Conservation (phyloP, 2,888 invertebrate genomes). For the Ligdia adustata region DNA sequence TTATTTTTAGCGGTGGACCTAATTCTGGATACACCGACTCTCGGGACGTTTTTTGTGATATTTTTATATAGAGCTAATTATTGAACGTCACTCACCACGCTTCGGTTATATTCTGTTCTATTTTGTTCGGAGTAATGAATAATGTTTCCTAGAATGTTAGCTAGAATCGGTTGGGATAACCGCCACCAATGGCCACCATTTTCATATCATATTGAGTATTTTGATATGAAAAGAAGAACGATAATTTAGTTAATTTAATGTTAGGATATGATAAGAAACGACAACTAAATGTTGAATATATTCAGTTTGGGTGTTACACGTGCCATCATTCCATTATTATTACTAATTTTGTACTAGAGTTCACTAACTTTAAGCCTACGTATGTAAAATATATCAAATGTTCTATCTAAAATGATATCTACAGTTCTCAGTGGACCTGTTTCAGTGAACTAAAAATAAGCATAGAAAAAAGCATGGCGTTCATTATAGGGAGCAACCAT, state of each 20-base stretch:
- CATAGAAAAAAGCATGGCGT: constrained; percentile 37
- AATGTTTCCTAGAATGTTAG: too few species aligned
- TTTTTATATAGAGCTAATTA: constrained; percentile 30
- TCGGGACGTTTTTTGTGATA: constrained; percentile 38
- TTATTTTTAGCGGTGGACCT: constrained; percentile 68
- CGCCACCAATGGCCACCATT: too few species aligned
- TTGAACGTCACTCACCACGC: constrained; percentile 9
- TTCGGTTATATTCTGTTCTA: constrained; percentile 5
- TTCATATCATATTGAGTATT: too few species aligned
- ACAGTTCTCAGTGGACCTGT: constrained; percentile 28
- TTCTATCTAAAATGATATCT: constrained; percentile 26
- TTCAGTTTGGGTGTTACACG: neutral
- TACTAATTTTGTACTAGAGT: neutral
- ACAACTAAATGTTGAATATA: too few species aligned
- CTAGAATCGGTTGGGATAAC: too few species aligned
- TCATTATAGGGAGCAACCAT: constrained; percentile 50
- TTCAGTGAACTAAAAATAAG: constrained; percentile 32
- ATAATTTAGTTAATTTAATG: neutral
- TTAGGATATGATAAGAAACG: neutral
- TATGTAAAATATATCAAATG: constrained; percentile 21
- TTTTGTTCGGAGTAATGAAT: neutral
- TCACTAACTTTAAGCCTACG: neutral
- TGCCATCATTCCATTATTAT: neutral
- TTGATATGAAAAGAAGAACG: too few species aligned
- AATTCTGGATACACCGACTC: constrained; percentile 67